A percentile compares a stretch with the other conserved stretches of the same genome.
Conservation (phyloP, 2,113 vertebrate species). For the Progne subis region DNA sequence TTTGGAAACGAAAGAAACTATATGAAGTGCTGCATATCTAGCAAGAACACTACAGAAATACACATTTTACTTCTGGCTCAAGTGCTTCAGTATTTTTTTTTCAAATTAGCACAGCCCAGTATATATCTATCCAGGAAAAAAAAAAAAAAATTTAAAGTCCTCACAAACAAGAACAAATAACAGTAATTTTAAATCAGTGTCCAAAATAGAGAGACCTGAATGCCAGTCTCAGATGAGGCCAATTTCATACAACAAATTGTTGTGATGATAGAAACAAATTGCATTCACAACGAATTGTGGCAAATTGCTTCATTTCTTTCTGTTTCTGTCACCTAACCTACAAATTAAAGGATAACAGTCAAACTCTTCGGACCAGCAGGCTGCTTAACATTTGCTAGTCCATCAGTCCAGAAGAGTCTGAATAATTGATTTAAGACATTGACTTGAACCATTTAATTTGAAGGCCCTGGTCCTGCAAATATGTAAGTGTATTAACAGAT, state of each 20-base stretch:
- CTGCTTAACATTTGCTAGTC: neutral
- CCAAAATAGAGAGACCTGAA: neutral
- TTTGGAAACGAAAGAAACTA: neutral
- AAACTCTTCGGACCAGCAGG: neutral
- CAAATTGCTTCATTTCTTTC: neutral
- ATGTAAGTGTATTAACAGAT: neutral
- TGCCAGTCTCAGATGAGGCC: neutral
- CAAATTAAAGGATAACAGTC: neutral
- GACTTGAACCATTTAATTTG: neutral
- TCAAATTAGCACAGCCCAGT: neutral
- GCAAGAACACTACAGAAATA: neutral
- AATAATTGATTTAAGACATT: neutral
- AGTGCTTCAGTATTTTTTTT: neutral
- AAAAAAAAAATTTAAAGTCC: neutral
- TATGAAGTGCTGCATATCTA: neutral
- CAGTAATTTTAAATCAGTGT: neutral
- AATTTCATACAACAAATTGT: neutral
- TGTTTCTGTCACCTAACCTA: neutral
- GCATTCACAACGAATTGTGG: neutral
- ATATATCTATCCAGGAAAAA: neutral
- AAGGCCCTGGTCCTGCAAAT: neutral
- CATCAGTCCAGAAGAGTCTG: neutral
- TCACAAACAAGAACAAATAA: neutral
- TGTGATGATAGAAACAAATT: neutral
- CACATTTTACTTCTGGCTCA: neutral